These are phyloP conservation scores for Xestia sexstrigata DNA, from an alignment of 2,888 invertebrate species.

Conservation along the genomic window DNA sequence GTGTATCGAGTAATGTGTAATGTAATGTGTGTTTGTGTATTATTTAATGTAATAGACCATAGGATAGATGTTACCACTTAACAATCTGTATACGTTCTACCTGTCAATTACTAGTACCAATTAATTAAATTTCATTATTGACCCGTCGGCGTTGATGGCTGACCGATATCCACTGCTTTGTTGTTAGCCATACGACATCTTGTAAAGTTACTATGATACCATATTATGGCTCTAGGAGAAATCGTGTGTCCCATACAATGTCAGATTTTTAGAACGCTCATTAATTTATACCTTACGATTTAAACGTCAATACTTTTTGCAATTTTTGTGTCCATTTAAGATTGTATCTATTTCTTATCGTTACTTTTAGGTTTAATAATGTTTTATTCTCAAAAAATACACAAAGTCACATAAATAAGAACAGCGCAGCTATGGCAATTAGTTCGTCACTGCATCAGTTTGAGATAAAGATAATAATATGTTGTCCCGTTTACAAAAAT, in stretches of 20 bases:
- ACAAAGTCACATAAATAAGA: not conserved
- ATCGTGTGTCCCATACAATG: not conserved
- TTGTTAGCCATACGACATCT: not conserved
- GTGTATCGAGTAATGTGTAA: too few species aligned
- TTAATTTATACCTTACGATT: constrained; percentile 14
- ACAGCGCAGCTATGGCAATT: not conserved
- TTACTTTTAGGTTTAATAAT: not conserved
- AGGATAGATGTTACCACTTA: not conserved
- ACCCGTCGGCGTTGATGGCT: not conserved
- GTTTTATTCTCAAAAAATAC: not conserved
- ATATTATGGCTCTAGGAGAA: not conserved
- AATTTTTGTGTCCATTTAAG: not conserved
- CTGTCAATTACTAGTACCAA: not conserved
- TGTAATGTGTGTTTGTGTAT: too few species aligned
- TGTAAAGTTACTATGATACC: not conserved
- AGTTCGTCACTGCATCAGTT: not conserved
- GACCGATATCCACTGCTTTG: not conserved
- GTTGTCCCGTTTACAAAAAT: too few species aligned
- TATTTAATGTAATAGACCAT: too few species aligned
- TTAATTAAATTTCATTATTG: not conserved
- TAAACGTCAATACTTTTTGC: not conserved
- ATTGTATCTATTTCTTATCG: not conserved
- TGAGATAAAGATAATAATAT: too few species aligned
- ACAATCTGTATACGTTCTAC: not conserved
- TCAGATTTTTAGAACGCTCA: not conserved